Evolutionary conservation across 2,797 vertebrate species (phyloP).

Genomic region (Scolopax rusticola): DNA sequence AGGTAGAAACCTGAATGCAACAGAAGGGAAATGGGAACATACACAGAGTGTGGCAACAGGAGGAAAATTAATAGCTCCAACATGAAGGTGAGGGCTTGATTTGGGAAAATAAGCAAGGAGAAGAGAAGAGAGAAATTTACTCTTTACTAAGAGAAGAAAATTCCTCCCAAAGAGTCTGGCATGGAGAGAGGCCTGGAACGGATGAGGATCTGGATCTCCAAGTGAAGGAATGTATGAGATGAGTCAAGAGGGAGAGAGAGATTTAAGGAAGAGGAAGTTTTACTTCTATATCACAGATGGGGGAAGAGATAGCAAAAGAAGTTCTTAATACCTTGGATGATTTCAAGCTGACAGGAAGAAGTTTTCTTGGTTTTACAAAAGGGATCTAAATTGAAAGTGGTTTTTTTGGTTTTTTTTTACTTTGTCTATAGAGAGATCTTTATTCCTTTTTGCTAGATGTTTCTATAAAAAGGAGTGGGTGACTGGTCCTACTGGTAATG

Average conservation of each 20-base stretch:
- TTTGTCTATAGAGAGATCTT: neutral
- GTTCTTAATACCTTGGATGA: neutral
- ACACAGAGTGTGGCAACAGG: neutral
- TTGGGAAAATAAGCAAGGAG: neutral
- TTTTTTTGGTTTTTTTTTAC: neutral
- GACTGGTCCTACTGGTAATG: neutral
- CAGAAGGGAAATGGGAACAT: neutral
- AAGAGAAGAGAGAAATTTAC: neutral
- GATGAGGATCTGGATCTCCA: slow-evolving; percentile 37
- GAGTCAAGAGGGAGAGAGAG: slow-evolving; percentile 38
- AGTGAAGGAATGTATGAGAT: slow-evolving; percentile 29
- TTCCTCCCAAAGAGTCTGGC: slow-evolving; percentile 19
- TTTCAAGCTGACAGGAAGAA: neutral
- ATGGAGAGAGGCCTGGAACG: slow-evolving; percentile 9
- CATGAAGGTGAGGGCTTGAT: neutral
- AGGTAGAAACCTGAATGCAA: neutral
- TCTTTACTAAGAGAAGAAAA: neutral
- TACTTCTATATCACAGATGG: slow-evolving; percentile 28
- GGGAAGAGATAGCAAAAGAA: neutral
- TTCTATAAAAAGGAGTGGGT: neutral
- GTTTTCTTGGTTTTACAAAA: neutral
- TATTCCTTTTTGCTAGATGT: neutral
- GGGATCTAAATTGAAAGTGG: neutral
- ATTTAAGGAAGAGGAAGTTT: slow-evolving; percentile 40
- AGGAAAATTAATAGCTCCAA: neutral